Base-by-base conservation (phyloP, 2,888 invertebrate genomes). In the Polylopha cassiicola region DNA sequence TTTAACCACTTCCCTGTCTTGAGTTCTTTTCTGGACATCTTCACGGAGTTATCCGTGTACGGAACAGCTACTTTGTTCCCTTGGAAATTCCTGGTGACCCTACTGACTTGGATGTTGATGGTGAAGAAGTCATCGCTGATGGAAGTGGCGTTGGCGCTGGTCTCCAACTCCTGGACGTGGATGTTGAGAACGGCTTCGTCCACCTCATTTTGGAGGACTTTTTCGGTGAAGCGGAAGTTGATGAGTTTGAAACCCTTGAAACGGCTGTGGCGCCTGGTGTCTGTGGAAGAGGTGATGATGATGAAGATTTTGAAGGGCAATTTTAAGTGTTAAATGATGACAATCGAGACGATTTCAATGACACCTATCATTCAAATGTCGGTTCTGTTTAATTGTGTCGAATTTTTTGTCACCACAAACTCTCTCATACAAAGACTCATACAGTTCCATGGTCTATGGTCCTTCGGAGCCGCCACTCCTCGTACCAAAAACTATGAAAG, bases 191-290 rank as follows among this genome's bases (percentile, higher is more conserved):
- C 87, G 0, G 92, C 92, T 50, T 89, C 88, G 44, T 88, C 85
- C 7, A 93, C 89, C 51, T 90, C 89, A 62, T 91, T 91, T 61
- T 90, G 89, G 9, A 90, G 86, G 34, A 91, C 87, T 64, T 89
- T 90, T 54, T 91, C 90, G 30, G 91, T 88, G 68, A 93, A 91
- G 50, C 88, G 88, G 78, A 93, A 93, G 77, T 90, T 90, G 50
- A 92, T 87, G 47, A 91, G 87, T 62, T 90, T 90, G 49, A 90
- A 84, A 37, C 88, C 90, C 53, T 89, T 89, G 76, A 89, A 89
- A 56, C 89, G 87, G 59, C 90, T 91, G 71, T 91, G 89, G 50
- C 91, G 78, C 64, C 88, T 86, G 32, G 89, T 88, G 73, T 91
- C 92, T 92, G 89, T 38, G 37, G 50, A 3, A 76, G 78, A 18